phyloP scores from a whole-genome alignment of 2,888 invertebrate species.

The Palloptera scutellata region DNA sequence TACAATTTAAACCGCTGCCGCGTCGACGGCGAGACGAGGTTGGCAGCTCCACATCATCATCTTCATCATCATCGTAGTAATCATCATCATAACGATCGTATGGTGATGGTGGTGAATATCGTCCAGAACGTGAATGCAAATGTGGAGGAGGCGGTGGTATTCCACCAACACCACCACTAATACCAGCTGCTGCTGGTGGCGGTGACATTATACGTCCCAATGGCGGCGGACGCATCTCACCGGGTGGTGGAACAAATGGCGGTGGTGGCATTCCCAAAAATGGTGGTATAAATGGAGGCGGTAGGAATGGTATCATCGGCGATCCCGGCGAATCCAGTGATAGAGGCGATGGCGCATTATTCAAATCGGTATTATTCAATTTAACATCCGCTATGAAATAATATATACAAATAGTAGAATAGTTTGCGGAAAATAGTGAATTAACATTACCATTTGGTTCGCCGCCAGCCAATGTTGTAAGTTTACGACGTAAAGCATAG shows the following conservation, averaged over 20 bases:
- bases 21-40: conserved; percentile 29
- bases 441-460: conserved; percentile 45
- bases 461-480: conserved; percentile 62
- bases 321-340: conserved; percentile 62
- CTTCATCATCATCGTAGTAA: conserved; percentile 24
- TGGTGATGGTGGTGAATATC: conserved; percentile 39
- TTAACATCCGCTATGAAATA: conserved; percentile 31
- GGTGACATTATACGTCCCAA: conserved; percentile 68
- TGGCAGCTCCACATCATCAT: conserved; percentile 18
- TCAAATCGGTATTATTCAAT: conserved; percentile 42
- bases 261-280: conserved; percentile 69
- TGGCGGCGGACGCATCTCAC: conserved; percentile 68
- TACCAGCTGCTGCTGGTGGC: conserved; percentile 48
- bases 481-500: conserved; percentile 71
- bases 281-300: conserved; percentile 69
- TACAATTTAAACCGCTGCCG: conserved; percentile 41
- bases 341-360: conserved; percentile 58
- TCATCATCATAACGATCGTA: conserved; percentile 46
- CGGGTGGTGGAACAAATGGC: conserved; percentile 65
- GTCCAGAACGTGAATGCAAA: conserved; percentile 35
- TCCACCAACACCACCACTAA: conserved; percentile 21
- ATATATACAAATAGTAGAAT: background rate
- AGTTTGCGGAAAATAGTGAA: background rate
- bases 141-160: conserved; percentile 10
- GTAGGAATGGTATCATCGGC: conserved; percentile 65